Percentiles rank a stretch among this genome's conserved stretches.
Evolutionary conservation across 2,888 invertebrate species (phyloP).

Genomic region (Drosophila cyrtoloma): DNA sequence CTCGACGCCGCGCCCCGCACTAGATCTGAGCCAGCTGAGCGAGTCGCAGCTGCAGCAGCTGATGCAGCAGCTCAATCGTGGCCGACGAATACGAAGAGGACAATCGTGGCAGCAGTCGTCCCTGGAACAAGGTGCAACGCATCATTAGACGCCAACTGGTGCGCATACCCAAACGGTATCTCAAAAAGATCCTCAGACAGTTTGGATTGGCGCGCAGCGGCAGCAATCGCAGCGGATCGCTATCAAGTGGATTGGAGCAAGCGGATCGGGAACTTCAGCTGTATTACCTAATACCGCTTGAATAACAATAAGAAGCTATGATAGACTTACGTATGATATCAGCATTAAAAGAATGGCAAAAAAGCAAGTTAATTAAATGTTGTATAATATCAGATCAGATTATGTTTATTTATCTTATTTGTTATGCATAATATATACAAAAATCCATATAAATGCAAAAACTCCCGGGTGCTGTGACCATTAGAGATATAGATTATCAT

Average conservation of each 20-base stretch:
- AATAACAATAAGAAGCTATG: slow-evolving; percentile 17
- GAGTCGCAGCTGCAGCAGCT: slow-evolving; percentile 51
- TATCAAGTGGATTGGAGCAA: neutral
- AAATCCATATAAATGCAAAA: neutral
- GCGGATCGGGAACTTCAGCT: slow-evolving; percentile 13
- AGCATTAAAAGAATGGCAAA: neutral
- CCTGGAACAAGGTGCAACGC: slow-evolving; percentile 71
- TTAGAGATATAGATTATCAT: no score
- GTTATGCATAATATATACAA: neutral
- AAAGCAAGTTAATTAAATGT: neutral
- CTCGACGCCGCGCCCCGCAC: slow-evolving; percentile 3
- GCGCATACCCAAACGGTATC: slow-evolving; percentile 66
- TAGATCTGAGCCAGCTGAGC: slow-evolving; percentile 61
- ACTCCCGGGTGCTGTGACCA: no score
- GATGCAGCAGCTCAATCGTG: slow-evolving; percentile 43
- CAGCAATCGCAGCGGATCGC: slow-evolving; percentile 7
- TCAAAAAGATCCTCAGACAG: slow-evolving; percentile 60
- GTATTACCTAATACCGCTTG: slow-evolving; percentile 63
- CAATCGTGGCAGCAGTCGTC: slow-evolving; percentile 61
- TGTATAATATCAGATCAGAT: neutral
- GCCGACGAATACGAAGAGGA: slow-evolving; percentile 37
- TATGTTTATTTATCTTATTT: neutral
- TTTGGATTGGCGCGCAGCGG: slow-evolving; percentile 62
- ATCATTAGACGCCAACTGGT: slow-evolving; percentile 68
- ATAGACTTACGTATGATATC: neutral